Percentiles rank a stretch among this genome's conserved stretches.
Evolutionary conservation across 2,113 vertebrate species (phyloP).

Genomic region (Catharus minimus): DNA sequence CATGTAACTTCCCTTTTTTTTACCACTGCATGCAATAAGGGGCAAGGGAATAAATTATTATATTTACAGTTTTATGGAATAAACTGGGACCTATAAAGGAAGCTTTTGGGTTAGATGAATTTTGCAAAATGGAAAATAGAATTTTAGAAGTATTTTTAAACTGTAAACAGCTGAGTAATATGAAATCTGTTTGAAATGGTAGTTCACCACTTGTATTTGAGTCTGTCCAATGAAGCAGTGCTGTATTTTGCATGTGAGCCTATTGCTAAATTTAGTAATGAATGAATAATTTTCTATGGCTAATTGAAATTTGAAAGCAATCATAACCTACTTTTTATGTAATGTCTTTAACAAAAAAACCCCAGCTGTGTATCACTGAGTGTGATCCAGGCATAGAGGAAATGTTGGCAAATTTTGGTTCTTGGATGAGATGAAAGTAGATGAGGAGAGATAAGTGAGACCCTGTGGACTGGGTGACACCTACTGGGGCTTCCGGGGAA

Average conservation of each 20-base stretch:
- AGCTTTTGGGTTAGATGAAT: neutral
- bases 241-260: neutral
- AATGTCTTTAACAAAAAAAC: neutral
- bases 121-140: conserved; percentile 1
- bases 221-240: neutral
- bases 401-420: neutral
- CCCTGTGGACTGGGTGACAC: neutral
- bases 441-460: neutral
- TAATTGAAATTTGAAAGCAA: neutral
- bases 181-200: neutral
- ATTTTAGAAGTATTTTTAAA: neutral
- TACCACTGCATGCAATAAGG: neutral
- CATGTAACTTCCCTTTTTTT: neutral
- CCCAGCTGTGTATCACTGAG: neutral
- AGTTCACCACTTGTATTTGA: neutral
- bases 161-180: neutral
- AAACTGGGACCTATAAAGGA: neutral
- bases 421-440: neutral
- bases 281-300: neutral
- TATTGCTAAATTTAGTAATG: neutral
- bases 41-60: neutral
- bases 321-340: neutral
- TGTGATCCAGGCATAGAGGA: neutral
- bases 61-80: neutral
- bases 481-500: neutral